Percentiles rank a stretch among this genome's conserved stretches.
Conservation (phyloP, 1,140 invertebrate species). For the Chelonus insularis region DNA sequence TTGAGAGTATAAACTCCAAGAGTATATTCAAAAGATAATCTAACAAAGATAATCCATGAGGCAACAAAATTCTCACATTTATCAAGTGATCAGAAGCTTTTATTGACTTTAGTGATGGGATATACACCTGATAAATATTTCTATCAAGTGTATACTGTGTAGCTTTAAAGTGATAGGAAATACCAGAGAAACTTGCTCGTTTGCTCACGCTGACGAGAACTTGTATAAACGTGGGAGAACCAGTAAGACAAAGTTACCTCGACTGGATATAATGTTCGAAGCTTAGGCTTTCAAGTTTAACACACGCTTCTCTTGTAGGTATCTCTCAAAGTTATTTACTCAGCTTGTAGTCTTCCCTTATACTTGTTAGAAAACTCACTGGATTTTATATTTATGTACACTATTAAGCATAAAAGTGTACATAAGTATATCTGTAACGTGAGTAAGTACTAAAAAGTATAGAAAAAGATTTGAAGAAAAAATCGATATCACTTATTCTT, state of each 20-base stretch:
- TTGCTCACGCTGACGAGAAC: neutral
- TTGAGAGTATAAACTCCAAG: too few relatives aligned
- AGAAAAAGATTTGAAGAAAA: too few relatives aligned
- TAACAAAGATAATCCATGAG: too few relatives aligned
- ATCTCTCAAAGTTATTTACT: conserved; percentile 15
- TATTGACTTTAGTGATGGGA: neutral
- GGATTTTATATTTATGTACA: neutral
- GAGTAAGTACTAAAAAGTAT: too few relatives aligned
- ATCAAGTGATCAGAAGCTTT: conserved; percentile 4
- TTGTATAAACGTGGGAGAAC: conserved; percentile 14
- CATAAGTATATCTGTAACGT: too few relatives aligned
- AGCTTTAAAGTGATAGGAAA: neutral
- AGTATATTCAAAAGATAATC: too few relatives aligned
- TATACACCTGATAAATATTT: conserved; percentile 16
- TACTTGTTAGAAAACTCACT: neutral
- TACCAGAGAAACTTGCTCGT: conserved; percentile 8
- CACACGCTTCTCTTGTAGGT: conserved; percentile 2
- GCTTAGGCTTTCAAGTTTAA: conserved; percentile 8
- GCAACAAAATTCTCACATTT: neutral
- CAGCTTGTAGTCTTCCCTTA: conserved; percentile 9
- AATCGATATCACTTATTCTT: too few relatives aligned
- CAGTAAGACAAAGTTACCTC: neutral
- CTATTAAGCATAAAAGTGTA: too few relatives aligned
- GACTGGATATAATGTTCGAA: neutral
- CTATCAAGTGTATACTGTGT: neutral